Evolutionary conservation across 2,888 invertebrate genomes (phyloP).

Genomic region (Limnephilus lunatus): DNA sequence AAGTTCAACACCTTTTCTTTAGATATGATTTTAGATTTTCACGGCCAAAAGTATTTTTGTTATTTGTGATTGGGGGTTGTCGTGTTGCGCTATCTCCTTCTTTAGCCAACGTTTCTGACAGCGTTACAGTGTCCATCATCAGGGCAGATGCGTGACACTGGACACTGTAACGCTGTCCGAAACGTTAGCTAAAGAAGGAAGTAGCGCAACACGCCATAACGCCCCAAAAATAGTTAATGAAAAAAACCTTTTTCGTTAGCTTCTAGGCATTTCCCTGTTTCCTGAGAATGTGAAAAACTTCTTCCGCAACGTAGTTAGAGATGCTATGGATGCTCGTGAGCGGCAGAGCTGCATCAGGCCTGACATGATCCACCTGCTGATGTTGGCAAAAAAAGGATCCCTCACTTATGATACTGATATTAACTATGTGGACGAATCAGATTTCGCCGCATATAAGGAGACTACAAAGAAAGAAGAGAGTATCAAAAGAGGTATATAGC

Average conservation of each 20-base stretch:
- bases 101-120: too few species aligned
- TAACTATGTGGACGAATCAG: conserved; percentile 51
- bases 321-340: conserved; percentile 58
- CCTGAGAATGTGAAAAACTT: conserved; percentile 59
- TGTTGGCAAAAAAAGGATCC: conserved; percentile 63
- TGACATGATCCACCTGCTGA: conserved; percentile 64
- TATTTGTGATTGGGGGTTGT: too few species aligned
- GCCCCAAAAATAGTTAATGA: too few species aligned
- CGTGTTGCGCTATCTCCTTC: too few species aligned
- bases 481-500: conserved; percentile 56
- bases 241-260: too few species aligned
- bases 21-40: too few species aligned
- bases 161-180: too few species aligned
- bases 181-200: too few species aligned
- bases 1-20: background rate
- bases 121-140: too few species aligned
- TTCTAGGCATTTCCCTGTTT: conserved; percentile 61
- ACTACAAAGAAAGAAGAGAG: conserved; percentile 48
- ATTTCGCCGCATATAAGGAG: conserved; percentile 55
- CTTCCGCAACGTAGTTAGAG: conserved; percentile 57
- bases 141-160: too few species aligned
- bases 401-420: conserved; percentile 58
- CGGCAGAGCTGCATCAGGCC: conserved; percentile 34
- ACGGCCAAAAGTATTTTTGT: too few species aligned
- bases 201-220: too few species aligned